Evolutionary conservation across 2,113 vertebrate genomes (phyloP), one percentile per base, ranked within the genome.

Genomic region (Strigops habroptila): DNA sequence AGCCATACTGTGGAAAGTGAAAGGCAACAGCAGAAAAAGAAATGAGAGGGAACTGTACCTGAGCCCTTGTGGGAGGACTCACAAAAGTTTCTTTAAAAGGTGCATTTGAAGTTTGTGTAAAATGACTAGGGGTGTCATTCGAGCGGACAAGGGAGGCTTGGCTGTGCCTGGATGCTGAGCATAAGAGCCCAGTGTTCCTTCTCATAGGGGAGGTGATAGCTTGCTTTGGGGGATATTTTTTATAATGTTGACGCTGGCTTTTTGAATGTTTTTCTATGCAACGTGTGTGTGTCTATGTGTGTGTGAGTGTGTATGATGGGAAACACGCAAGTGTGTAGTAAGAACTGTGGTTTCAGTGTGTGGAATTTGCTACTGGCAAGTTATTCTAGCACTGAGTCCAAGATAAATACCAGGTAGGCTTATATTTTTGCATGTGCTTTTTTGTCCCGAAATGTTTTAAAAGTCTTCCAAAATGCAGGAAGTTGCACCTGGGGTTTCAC

Each of bases 341-440:
- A 90, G 93, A 94, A 95, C 95, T 94, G 89, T 95, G 95, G 95
- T 92, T 95, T 93, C 90, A 96, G 86, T 86, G 91, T 96, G 88
- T 97, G 91, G 96, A 97, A 97, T 97, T 96, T 97, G 96, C 96
- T 97, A 97, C 96, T 97, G 96, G 96, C 97, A 96, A 97, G 95
- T 97, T 96, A 92, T 96, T 97, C 91, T 93, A 96, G 88, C 44
- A 63, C 49, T 6, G 5, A 93, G 80, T 96, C 96, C 97, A 97
- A 97, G 88, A 94, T 91, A 97, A 97, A 96, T 87, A 97, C 35
- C 92, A 96, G 93, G 93, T 95, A 96, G 74, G 81, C 65, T 81
- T 77, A 86, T 71, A 86, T 86, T 97, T 97, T 95, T 85, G 73
- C 88, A 78, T 96, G 80, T 82, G 77, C 41, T 92, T 95, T 96